These are phyloP conservation scores for Empidonax alnorum DNA, from an alignment of 2,113 vertebrate species.

Conservation along the genomic window DNA sequence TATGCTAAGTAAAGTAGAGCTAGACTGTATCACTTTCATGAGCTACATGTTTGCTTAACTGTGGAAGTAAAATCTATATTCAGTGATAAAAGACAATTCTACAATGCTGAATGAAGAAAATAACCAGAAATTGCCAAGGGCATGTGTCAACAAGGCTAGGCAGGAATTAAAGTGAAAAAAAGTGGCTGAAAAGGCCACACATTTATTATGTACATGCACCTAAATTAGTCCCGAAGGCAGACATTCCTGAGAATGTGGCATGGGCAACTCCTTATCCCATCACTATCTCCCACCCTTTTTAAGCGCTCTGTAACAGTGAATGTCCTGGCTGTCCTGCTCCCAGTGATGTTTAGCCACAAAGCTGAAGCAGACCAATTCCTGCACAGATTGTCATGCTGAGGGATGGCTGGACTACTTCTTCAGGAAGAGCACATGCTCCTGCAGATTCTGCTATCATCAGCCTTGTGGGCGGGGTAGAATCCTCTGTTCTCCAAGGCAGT, in stretches of 20 bases:
- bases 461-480: background rate
- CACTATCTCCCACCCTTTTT: background rate
- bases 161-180: slow-evolving; percentile 27
- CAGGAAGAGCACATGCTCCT: background rate
- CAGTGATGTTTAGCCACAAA: background rate
- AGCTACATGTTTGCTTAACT: background rate
- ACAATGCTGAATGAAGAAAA: background rate
- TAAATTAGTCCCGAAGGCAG: background rate
- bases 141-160: background rate
- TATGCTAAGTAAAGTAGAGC: background rate
- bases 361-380: background rate
- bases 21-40: background rate
- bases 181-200: background rate
- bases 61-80: background rate
- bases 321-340: background rate
- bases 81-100: background rate
- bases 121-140: background rate
- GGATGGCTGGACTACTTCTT: background rate
- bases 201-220: slow-evolving; percentile 18
- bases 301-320: background rate
- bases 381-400: background rate
- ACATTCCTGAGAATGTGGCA: background rate
- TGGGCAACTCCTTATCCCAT: background rate
- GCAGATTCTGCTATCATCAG: background rate
- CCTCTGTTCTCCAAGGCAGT: fast-evolving